A percentile compares a stretch with the other conserved stretches of the same genome.
Evolutionary conservation across 1,140 invertebrate species (phyloP).

Genomic region (Drosophila nigrodunni): DNA sequence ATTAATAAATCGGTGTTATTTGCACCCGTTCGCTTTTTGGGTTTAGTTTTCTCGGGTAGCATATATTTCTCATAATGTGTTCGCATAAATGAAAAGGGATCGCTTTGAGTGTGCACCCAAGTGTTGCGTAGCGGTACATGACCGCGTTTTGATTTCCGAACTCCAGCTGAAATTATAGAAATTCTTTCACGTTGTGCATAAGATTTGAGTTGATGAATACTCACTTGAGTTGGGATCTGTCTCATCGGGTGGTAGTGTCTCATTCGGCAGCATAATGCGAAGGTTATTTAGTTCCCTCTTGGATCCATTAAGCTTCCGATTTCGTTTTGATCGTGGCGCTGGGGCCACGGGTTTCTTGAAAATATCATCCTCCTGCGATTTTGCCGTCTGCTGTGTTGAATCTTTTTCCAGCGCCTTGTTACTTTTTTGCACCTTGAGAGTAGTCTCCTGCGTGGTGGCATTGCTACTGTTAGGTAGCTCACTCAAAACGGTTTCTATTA

Average conservation of each 20-base stretch:
- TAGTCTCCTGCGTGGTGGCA: constrained; percentile 6
- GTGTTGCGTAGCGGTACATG: constrained; percentile 58
- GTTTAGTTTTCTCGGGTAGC: background rate
- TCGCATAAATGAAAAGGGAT: constrained; percentile 43
- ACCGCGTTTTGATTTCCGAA: constrained; percentile 69
- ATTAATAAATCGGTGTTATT: background rate
- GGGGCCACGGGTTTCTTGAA: constrained; percentile 66
- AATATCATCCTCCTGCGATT: constrained; percentile 12
- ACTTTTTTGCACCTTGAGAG: background rate
- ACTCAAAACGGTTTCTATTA: background rate
- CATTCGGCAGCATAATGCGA: background rate
- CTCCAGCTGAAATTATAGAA: constrained; percentile 4
- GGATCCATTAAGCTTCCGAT: background rate
- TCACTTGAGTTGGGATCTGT: constrained; percentile 40
- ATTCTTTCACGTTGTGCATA: background rate
- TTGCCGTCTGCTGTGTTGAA: background rate
- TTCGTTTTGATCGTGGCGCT: constrained; percentile 47
- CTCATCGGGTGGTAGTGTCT: background rate
- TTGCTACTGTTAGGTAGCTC: constrained; percentile 48
- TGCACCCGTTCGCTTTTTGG: background rate
- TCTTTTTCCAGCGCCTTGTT: background rate
- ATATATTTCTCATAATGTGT: background rate
- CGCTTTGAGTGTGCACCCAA: constrained; percentile 37
- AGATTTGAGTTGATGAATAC: constrained; percentile 3
- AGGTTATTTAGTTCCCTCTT: constrained; percentile 33